A percentile compares a stretch with the other conserved stretches of the same genome.
phyloP scores from a whole-genome alignment of 2,113 vertebrate genomes.

The Pelodiscus sinensis region DNA sequence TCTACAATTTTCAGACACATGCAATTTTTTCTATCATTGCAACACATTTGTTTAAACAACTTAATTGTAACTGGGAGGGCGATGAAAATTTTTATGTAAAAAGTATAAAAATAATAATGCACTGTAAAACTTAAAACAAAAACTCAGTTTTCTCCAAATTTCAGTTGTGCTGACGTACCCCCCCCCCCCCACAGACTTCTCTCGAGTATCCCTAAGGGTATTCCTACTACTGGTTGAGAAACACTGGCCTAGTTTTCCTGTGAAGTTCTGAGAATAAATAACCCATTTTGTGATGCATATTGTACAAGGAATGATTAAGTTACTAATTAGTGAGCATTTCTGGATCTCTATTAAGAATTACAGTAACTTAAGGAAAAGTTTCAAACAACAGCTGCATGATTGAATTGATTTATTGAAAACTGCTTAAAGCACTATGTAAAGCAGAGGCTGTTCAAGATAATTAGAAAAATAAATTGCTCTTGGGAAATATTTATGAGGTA shows the following conservation, averaged over 20 bases:
- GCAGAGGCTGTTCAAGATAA: constrained; percentile 57
- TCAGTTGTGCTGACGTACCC: no score
- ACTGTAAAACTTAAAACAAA: no score
- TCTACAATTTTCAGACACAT: no score
- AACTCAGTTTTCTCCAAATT: no score
- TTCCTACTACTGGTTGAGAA: no score
- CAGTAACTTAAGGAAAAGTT: constrained; percentile 65
- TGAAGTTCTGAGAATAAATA: constrained; percentile 27
- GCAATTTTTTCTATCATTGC: no score
- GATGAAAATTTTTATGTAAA: no score
- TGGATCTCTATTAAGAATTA: constrained; percentile 58
- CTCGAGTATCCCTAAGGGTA: no score
- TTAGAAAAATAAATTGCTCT: constrained; percentile 66
- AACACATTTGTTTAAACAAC: no score
- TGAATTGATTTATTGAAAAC: constrained; percentile 70
- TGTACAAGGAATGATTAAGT: constrained; percentile 62
- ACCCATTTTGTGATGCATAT: constrained; percentile 9
- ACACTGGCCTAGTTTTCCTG: background rate
- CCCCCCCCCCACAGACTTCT: no score
- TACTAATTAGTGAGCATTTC: constrained; percentile 54
- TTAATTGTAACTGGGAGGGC: no score
- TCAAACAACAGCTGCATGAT: constrained; percentile 65
- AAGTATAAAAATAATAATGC: no score
- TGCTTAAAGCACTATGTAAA: constrained; percentile 57
- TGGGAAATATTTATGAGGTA: constrained; percentile 70